Percentiles rank a stretch among this genome's conserved stretches.
These are phyloP conservation scores for Fistularia commersonii DNA, from an alignment of 2,797 vertebrate genomes.

Conservation along the genomic window DNA sequence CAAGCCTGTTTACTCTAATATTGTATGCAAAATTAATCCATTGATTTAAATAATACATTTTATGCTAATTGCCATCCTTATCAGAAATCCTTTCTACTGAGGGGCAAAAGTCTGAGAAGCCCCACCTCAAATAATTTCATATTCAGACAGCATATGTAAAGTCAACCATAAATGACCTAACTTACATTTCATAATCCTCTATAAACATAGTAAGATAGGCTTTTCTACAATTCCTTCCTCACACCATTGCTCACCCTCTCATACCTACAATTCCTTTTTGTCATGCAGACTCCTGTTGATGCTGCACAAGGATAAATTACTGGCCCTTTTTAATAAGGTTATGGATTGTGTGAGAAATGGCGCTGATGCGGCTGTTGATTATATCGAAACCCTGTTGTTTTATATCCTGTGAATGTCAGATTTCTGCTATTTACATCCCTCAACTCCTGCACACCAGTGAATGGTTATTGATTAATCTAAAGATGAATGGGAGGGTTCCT, in stretches of 20 bases:
- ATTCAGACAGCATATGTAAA: too few species aligned
- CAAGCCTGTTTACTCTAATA: not conserved
- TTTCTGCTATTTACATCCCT: constrained; percentile 76
- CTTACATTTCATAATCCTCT: too few species aligned
- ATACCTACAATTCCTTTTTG: constrained; percentile 41
- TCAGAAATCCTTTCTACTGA: not conserved
- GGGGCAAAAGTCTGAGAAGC: not conserved
- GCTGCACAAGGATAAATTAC: constrained; percentile 59
- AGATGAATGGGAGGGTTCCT: constrained; percentile 55
- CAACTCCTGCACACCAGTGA: constrained; percentile 47
- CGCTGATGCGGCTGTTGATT: constrained; percentile 59
- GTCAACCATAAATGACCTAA: too few species aligned
- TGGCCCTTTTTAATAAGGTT: constrained; percentile 73
- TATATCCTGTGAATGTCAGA: constrained; percentile 74
- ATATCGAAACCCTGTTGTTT: constrained; percentile 71
- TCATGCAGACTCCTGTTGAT: constrained; percentile 48
- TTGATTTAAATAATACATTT: not conserved
- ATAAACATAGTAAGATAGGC: too few species aligned
- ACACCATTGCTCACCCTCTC: constrained; percentile 36
- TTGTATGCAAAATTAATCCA: not conserved
- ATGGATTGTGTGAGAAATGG: constrained; percentile 71
- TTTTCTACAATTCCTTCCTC: constrained; percentile 6
- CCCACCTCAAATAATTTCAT: too few species aligned
- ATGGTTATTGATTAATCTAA: constrained; percentile 69
- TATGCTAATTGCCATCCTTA: not conserved